phyloP scores from a whole-genome alignment of 2,888 invertebrate genomes.

The Nasonia oneida region DNA sequence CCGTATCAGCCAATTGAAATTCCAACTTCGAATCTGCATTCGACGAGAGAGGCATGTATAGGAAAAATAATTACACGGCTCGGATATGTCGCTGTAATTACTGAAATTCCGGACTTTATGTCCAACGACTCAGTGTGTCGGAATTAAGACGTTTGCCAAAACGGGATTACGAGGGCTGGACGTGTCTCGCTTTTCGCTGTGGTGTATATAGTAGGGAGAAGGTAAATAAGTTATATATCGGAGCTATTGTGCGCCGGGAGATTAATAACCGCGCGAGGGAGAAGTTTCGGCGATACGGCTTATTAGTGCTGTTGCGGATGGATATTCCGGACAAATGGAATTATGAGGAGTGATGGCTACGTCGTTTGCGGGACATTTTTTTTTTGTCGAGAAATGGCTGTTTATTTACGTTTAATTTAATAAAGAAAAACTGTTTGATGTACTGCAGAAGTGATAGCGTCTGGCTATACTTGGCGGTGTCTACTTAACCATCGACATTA shows the following conservation, averaged over 20 bases:
- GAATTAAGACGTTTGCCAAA: conserved; percentile 17
- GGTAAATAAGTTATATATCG: conserved; percentile 1
- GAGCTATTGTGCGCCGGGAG: background rate
- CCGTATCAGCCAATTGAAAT: background rate
- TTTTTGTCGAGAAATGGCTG: background rate
- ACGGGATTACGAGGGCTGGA: background rate
- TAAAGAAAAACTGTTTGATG: background rate
- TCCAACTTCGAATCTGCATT: background rate
- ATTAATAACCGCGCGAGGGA: conserved; percentile 28
- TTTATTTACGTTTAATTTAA: no score
- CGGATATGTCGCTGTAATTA: no score
- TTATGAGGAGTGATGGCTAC: background rate
- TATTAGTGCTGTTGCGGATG: background rate
- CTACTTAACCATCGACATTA: background rate
- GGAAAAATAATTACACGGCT: no score
- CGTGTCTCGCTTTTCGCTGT: background rate
- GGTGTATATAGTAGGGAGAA: background rate
- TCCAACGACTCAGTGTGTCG: background rate
- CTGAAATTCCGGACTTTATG: background rate
- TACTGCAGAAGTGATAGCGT: background rate
- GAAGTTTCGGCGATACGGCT: background rate
- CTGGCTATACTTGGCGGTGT: background rate
- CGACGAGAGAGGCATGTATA: background rate
- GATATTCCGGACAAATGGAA: conserved; percentile 17
- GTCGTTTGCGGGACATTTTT: no score